Percentiles rank a stretch among this genome's conserved stretches.
Evolutionary conservation across 2,888 invertebrate genomes (phyloP).

Genomic region (Argyra leucocephala): DNA sequence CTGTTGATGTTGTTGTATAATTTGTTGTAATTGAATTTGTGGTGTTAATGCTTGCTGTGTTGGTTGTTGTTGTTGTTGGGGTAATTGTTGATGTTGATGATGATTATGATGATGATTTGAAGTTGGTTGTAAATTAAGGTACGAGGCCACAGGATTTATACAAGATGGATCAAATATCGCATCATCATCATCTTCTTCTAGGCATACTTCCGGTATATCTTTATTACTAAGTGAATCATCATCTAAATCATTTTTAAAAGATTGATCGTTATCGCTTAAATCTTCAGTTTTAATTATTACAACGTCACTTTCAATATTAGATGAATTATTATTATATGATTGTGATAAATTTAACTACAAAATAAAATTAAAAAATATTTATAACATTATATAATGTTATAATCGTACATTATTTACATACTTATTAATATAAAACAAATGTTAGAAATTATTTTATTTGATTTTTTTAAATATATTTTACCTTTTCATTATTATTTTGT

Average conservation of each 20-base stretch:
- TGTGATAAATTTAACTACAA: neutral
- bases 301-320: conserved; percentile 37
- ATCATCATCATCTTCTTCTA: conserved; percentile 38
- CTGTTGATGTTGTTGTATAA: conserved; percentile 16
- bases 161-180: conserved; percentile 33
- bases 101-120: conserved; percentile 13
- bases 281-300: conserved; percentile 42
- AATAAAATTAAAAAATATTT: neutral
- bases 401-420: too few relatives aligned
- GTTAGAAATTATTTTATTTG: too few relatives aligned
- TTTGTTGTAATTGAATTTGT: conserved; percentile 21
- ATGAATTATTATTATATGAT: neutral
- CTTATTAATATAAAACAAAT: too few relatives aligned
- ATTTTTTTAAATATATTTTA: neutral
- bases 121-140: neutral
- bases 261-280: conserved; percentile 41
- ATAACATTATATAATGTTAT: too few relatives aligned
- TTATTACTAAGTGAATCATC: conserved; percentile 40
- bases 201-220: conserved; percentile 40
- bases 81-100: conserved; percentile 12
- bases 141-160: neutral
- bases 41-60: conserved; percentile 18
- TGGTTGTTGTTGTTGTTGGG: conserved; percentile 24
- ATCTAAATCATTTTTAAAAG: conserved; percentile 27
- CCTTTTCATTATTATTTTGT: neutral